phyloP scores from a whole-genome alignment of 2,797 vertebrate genomes.

The Fratercula arctica region DNA sequence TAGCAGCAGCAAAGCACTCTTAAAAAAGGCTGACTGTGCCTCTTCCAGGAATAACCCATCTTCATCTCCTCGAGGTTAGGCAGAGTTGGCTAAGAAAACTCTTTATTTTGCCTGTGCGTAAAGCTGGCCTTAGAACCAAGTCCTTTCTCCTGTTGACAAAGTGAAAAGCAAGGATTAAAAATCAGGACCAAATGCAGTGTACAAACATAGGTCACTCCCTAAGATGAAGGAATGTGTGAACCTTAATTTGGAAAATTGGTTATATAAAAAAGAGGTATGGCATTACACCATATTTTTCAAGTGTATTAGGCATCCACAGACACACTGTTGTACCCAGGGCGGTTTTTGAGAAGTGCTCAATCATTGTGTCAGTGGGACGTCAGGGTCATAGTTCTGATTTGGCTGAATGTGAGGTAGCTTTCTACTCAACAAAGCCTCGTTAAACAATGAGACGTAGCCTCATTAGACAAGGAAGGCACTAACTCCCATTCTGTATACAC shows the following conservation, averaged over 20 bases:
- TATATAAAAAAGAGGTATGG: not conserved
- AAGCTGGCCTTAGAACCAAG: not conserved
- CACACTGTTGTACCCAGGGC: fast-evolving
- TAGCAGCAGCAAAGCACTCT: not conserved
- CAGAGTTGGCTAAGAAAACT: not conserved
- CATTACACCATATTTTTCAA: not conserved
- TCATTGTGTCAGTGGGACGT: not conserved
- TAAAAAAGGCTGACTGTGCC: not conserved
- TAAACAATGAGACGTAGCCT: not conserved
- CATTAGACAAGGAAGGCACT: not conserved
- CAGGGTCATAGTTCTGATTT: not conserved
- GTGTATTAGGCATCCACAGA: not conserved
- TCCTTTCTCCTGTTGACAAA: not conserved
- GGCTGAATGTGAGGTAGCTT: not conserved
- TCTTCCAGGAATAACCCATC: not conserved
- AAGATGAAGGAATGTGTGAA: not conserved
- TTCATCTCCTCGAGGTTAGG: not conserved
- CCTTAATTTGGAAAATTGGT: not conserved
- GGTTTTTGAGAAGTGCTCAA: not conserved
- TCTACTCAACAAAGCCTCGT: not conserved
- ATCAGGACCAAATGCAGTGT: not conserved
- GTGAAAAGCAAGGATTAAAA: not conserved
- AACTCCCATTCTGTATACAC: not conserved
- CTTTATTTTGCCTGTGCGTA: not conserved
- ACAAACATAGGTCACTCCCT: not conserved